Percentiles rank a stretch among this genome's conserved stretches.
phyloP scores from a whole-genome alignment of 2,888 invertebrate species.

The Caenorhabditis zanzibari region DNA sequence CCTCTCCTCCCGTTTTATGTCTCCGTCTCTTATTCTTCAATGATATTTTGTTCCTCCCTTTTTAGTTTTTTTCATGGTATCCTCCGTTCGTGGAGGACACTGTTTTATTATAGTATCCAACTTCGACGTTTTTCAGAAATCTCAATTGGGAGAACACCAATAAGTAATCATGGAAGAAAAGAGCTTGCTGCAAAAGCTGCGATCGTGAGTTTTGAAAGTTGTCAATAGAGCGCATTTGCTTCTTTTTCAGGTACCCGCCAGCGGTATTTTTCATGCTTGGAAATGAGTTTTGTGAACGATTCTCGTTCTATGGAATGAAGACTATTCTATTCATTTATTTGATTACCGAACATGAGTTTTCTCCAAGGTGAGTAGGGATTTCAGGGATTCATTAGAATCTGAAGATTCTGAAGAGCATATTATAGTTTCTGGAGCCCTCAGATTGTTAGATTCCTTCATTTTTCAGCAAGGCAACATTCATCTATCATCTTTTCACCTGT shows the following conservation, averaged over 20 bases:
- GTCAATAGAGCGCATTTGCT: background rate
- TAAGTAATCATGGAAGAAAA: constrained; percentile 48
- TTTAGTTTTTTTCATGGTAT: constrained; percentile 15
- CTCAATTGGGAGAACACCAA: background rate
- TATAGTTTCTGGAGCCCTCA: too few species aligned
- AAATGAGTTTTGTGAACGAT: constrained; percentile 95
- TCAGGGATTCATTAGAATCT: too few species aligned
- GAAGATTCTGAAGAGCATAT: too few species aligned
- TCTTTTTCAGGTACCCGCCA: constrained; percentile 70
- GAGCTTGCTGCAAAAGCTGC: constrained; percentile 62
- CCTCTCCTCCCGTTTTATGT: constrained; percentile 17
- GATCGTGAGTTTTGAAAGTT: constrained; percentile 49
- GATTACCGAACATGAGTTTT: constrained; percentile 78
- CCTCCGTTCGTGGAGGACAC: constrained; percentile 23
- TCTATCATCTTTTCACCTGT: constrained; percentile 94
- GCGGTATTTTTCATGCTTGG: constrained; percentile 92
- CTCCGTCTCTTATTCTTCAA: constrained; percentile 23
- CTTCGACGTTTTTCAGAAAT: background rate
- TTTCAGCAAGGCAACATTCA: constrained; percentile 90
- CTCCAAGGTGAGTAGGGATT: constrained; percentile 70
- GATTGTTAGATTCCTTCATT: background rate
- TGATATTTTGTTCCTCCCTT: background rate
- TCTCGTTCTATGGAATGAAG: constrained; percentile 83
- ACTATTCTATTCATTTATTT: constrained; percentile 82
- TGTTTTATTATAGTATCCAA: background rate